Percentiles rank a stretch among this genome's conserved stretches.
These are phyloP conservation scores for Tricholaema leucomelas DNA, from an alignment of 2,113 vertebrate species.

Conservation along the genomic window DNA sequence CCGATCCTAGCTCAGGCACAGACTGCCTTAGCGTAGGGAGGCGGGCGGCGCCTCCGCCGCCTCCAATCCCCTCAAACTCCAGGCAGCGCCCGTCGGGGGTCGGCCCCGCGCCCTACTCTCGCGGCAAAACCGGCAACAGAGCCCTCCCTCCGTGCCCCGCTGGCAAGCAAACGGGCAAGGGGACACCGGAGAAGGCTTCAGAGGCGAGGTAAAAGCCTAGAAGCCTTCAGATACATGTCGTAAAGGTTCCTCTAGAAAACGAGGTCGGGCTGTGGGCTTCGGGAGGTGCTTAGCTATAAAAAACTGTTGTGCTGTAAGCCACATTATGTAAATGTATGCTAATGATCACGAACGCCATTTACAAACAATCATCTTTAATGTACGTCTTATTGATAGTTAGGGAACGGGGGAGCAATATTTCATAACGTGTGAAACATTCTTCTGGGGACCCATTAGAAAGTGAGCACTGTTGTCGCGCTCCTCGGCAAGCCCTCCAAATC, in stretches of 20 bases:
- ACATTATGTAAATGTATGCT: constrained; percentile 70
- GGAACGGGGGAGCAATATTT: constrained; percentile 19
- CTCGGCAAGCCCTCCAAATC: background rate
- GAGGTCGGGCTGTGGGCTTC: background rate
- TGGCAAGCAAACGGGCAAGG: background rate
- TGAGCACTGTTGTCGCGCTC: background rate
- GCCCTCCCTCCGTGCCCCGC: background rate
- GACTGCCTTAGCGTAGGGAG: background rate
- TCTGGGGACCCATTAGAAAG: background rate
- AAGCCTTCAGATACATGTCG: background rate
- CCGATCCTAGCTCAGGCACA: background rate
- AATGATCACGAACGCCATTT: constrained; percentile 46
- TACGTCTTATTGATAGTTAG: constrained; percentile 58
- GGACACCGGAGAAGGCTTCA: background rate
- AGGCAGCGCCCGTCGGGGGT: background rate
- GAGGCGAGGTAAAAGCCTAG: background rate
- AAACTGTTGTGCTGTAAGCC: background rate
- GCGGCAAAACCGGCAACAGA: background rate
- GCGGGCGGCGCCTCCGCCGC: no score
- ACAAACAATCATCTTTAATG: constrained; percentile 60
- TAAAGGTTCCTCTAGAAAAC: background rate
- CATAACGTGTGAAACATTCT: background rate
- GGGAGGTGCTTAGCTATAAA: background rate
- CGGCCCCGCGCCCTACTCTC: background rate
- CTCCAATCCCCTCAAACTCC: background rate